These are phyloP conservation scores for Lasioglossum vierecki DNA, from an alignment of 2,888 invertebrate species.

Conservation along the genomic window DNA sequence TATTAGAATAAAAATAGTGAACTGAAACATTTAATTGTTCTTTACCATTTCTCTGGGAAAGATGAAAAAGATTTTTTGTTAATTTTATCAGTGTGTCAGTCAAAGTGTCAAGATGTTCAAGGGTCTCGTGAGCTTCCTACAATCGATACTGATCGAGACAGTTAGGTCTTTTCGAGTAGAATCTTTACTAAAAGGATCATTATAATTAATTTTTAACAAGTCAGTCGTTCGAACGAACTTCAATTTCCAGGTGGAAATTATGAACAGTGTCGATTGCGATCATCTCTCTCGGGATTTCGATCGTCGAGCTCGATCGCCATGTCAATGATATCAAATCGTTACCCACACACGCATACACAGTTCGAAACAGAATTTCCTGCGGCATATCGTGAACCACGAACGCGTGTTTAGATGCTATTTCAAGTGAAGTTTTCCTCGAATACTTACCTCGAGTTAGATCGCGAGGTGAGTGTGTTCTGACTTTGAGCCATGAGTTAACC, in stretches of 20 bases:
- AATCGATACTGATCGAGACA: slow-evolving; percentile 8
- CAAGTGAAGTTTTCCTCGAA: not conserved
- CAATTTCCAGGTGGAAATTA: not conserved
- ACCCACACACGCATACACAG: slow-evolving; percentile 3
- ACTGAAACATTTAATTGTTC: not conserved
- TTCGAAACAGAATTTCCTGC: not conserved
- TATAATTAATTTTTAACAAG: not conserved
- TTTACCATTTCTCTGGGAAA: not conserved
- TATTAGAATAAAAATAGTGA: not conserved
- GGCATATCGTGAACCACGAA: not conserved
- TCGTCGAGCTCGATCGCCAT: slow-evolving; percentile 25
- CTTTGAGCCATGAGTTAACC: slow-evolving; percentile 44
- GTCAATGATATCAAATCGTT: slow-evolving; percentile 31
- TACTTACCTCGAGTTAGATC: slow-evolving; percentile 48
- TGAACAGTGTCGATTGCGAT: slow-evolving; percentile 5
- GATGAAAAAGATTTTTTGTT: not conserved
- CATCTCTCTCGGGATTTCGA: not conserved
- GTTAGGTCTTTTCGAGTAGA: not conserved
- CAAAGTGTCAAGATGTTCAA: not conserved
- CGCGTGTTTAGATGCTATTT: not conserved
- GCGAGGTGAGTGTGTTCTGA: slow-evolving; percentile 4
- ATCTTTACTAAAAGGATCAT: not conserved
- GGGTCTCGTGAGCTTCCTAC: not conserved
- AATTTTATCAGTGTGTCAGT: not conserved
- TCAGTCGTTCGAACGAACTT: not conserved